Base-by-base conservation (phyloP, 2,888 invertebrate species). In the Agriotes lineatus region DNA sequence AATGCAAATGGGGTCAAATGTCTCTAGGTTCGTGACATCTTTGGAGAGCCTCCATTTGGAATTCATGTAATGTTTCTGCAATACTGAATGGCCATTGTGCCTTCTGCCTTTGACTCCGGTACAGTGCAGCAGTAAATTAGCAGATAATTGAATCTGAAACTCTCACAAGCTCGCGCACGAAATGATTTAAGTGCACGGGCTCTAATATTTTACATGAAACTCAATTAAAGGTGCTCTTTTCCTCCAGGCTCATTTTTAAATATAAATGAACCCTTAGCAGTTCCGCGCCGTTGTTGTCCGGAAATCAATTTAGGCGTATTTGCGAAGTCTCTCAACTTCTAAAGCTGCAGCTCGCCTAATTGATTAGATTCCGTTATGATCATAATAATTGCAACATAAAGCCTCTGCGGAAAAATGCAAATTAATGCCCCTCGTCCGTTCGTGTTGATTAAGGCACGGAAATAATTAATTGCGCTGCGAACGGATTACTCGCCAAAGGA, bases 121-220 rank as follows among this genome's bases (percentile, higher is more conserved):
- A 58, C 16, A 42, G 42, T 58, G 58, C 37, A 37, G 37, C 35
- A 44, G 30, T 63, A 63, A 63, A 63, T 63, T 63, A 54, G 57
- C 42, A 45, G 30, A 56, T 63, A 63, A 63, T 63, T 63, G 63
- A 63, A 63, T 63, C 35, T 63, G 42, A 54, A 65, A 65, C 56
- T 56, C 65, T 50, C 57, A 57, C 57, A 30, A 57, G 58, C 42
- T 60, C 42, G 33, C 48, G 45, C 20, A 33, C 35, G 16, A 58
- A 65, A 65, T 58, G 58, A 65, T 65, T 65, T 65, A 65, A 59
- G 39, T 50, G 58, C 35, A 50, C 22, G 14, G 45, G 33, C 48
- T 42, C 37, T 50, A 65, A 65, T 57, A 58, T 65, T 65, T 58
- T 65, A 58, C 39, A 42, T 37, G 20, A 45, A 65, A 65, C 50